Evolutionary conservation across 2,888 invertebrate genomes (phyloP), one percentile per base, ranked within the genome.

Genomic region (Rhynchonema sp.): DNA sequence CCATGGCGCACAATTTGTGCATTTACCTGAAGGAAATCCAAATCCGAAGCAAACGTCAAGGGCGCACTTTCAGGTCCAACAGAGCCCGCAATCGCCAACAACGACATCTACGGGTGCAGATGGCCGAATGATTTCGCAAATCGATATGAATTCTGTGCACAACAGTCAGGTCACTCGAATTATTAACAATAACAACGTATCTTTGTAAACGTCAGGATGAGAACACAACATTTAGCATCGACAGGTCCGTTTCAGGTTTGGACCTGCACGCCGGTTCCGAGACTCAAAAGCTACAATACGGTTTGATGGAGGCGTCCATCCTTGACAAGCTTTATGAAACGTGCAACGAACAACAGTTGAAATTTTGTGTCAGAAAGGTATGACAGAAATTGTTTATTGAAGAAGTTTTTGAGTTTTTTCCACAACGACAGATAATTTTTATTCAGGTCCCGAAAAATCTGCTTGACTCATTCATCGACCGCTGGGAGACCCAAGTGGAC

Each of bases 111-210:
- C 26, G 58, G 58, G 13, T 58, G 58, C 26, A n/a, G 53, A 13
- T 58, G 58, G 58, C 58, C 58, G 22, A 22, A 3, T 22, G 58
- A 53, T 53, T 53, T 58, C 23, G 28, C n/a, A 2, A 29, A 28
- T 13, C 17, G 58, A 22, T 27, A 20, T 2, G 13, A 52, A 17
- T 58, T 52, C 26, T 58, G 58, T 29, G n/a, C 25, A 3, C 23
- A 56, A 17, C 22, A 56, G 30, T 28, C 56, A 6, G 55, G 29
- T 9, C 6, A 20, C 3, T 13, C 27, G 27, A n/a, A n/a, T n/a
- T n/a, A n/a, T n/a, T n/a, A n/a, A n/a, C n/a, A n/a, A n/a, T n/a
- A n/a, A n/a, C n/a, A n/a, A n/a, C n/a, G n/a, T n/a, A n/a, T n/a
- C n/a, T n/a, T n/a, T n/a, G n/a, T n/a, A n/a, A n/a, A n/a, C n/a